Base-by-base conservation (phyloP, 1,140 invertebrate genomes). In the Reticulitermes speratus region DNA sequence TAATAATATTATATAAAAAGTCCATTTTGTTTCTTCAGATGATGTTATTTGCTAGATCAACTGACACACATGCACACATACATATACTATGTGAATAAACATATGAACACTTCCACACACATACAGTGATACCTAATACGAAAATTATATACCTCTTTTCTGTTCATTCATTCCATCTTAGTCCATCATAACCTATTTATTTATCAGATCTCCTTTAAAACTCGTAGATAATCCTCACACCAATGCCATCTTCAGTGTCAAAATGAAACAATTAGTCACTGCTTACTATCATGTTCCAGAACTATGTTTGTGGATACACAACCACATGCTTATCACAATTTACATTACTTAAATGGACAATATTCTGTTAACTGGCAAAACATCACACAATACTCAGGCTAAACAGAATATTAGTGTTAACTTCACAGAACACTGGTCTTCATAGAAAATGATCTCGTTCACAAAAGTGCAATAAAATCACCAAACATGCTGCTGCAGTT, bases 1-100 rank as follows among this genome's bases (percentile, higher is more conserved):
- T 69, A 69, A 75, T 8, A 75, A 30, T 75, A 75, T n/a, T 75
- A 75, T 75, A 75, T 75, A 75, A 75, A 75, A 75, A 75, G n/a
- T n/a, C n/a, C 14, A 6, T 55, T 75, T 75, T 75, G 65, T 75
- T 75, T 75, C 65, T 75, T 75, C 25, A 16, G 25, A 25, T 75
- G 65, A 75, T 30, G 2, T 75, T 75, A 7, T 75, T 75, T 75
- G 25, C n/a, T 75, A 75, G 65, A 30, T 75, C 25, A 75, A 75
- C 65, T 30, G 65, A 75, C 65, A 75, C 65, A 30, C 65, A 75
- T 75, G 65, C 65, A 75, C n/a, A 65, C 59, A 65, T 65, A 65
- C 59, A 75, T 25, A 75, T 75, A 75, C 65, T 75, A 75, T 75
- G 7, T 75, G n/a, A 75, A 75, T 75, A 16, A 75, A 75, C 65